Percentiles rank a stretch among this genome's conserved stretches.
These are phyloP conservation scores for Habropoda laboriosa DNA, from an alignment of 1,140 invertebrate species.

Conservation along the genomic window DNA sequence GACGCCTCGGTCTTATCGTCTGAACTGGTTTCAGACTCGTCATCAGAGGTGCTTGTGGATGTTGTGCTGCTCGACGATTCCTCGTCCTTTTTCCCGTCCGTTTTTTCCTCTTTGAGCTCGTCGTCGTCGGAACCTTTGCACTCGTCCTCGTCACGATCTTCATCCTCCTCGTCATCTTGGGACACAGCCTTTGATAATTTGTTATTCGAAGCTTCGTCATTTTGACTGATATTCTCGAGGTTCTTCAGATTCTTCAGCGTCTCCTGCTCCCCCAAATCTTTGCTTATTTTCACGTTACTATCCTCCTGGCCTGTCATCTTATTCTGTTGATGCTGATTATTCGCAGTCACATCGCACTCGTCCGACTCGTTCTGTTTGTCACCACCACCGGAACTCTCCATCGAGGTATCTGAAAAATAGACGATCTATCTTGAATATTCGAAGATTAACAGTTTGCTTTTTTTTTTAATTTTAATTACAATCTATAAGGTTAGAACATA, in stretches of 20 bases:
- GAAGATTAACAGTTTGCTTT: not conserved
- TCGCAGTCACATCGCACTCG: conserved; percentile 66
- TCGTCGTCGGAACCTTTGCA: conserved; percentile 62
- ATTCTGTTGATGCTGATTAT: conserved; percentile 39
- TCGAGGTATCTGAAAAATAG: conserved; percentile 69
- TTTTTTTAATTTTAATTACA: too few species aligned
- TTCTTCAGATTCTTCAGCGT: conserved; percentile 60
- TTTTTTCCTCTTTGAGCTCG: conserved; percentile 41
- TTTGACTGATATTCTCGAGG: conserved; percentile 45
- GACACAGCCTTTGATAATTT: conserved; percentile 48
- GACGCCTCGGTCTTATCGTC: conserved; percentile 74
- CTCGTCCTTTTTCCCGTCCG: conserved; percentile 66
- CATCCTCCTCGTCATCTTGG: conserved; percentile 63
- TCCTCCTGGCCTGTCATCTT: conserved; percentile 55
- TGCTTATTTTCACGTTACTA: conserved; percentile 25
- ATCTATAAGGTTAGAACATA: too few species aligned
- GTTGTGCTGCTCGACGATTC: conserved; percentile 73
- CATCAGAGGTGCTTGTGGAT: conserved; percentile 75
- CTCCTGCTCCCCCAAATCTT: conserved; percentile 25
- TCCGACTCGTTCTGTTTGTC: conserved; percentile 74
- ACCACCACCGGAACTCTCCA: conserved; percentile 74
- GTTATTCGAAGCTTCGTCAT: conserved; percentile 22
- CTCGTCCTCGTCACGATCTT: conserved; percentile 56
- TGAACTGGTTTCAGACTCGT: conserved; percentile 78
- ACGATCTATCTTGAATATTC: not conserved